Evolutionary conservation across 2,797 vertebrate genomes (phyloP).

Genomic region (Pyrrhura leucotis): DNA sequence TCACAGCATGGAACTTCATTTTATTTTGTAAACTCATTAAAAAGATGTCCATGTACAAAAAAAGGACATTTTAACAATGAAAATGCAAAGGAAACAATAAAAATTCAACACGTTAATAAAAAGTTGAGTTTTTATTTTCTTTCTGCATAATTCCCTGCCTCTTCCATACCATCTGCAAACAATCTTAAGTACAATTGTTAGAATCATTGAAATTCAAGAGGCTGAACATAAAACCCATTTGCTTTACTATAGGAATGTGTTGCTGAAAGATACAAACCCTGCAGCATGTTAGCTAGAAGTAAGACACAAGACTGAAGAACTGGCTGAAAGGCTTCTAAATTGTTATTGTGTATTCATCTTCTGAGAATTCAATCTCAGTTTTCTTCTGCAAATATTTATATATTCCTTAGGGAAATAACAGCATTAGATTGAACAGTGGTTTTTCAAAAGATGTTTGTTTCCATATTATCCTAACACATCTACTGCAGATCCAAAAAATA

Average conservation of each 20-base stretch:
- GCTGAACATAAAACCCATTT: slow-evolving; percentile 8
- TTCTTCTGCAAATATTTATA: not conserved
- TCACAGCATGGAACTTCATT: slow-evolving; percentile 27
- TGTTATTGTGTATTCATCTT: not conserved
- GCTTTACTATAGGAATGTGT: slow-evolving; percentile 45
- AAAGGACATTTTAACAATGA: not conserved
- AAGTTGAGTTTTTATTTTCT: slow-evolving; percentile 27
- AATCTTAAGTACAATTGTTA: not conserved
- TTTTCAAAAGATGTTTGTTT: not conserved
- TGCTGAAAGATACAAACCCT: slow-evolving; percentile 34
- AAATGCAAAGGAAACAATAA: slow-evolving; percentile 24
- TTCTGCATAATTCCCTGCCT: not conserved
- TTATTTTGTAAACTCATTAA: slow-evolving; percentile 70
- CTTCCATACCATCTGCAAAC: not conserved
- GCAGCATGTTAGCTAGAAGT: not conserved
- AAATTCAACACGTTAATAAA: not conserved
- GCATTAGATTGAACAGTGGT: not conserved
- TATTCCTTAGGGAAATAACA: not conserved
- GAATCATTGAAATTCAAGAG: not conserved
- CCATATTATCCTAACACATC: not conserved
- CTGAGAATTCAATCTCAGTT: not conserved
- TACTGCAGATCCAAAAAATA: not conserved
- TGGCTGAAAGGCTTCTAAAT: slow-evolving; percentile 26
- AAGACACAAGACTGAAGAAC: not conserved
- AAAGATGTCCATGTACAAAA: slow-evolving; percentile 52